Base-by-base conservation (phyloP, 2,113 vertebrate genomes). In the Todiramphus saurophagus region DNA sequence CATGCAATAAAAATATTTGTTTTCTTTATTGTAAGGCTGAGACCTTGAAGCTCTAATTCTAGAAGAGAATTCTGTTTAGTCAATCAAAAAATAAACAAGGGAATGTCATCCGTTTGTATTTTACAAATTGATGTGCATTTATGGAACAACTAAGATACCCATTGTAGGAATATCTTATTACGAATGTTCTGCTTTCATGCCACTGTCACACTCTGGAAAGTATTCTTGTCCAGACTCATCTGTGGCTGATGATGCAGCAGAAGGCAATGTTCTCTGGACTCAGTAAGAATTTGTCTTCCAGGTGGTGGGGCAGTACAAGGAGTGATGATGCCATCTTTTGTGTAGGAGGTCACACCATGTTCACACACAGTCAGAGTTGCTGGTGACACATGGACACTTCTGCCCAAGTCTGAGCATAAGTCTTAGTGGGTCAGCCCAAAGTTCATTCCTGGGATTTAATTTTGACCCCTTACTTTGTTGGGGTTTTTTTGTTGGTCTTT, bases 1-100 rank as follows among this genome's bases (percentile, higher is more conserved):
- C 81, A 83, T 79, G 37, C 23, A 95, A 48, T 83, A 83, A 93
- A 95, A 89, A 87, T 77, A 89, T 66, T 90, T 78, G 9, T 84
- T 89, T 89, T 81, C 68, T 66, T 84, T 73, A 11, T 69, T 73
- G 25, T 73, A 82, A 69, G 17, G 53, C 75, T 87, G 44, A 94
- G 62, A 82, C 74, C 69, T 76, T 31, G 37, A 84, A 93, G 15
- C 58, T 81, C 21, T 74, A 56, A 68, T 60, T 77, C 51, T 66
- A 33, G 28, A 55, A 84, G 19, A 30, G 73, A 55, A 62, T 92
- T 90, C 55, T 86, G 37, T 79, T 85, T 60, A 46, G n/a, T 79
- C 67, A 78, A 55, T 80, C 11, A 76, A 92, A 88, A 56, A 75
- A 19, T 43, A 28, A 58, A 66, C 86, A 83, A 67, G 4, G 10